phyloP scores from a whole-genome alignment of 2,888 invertebrate genomes.

The Aelia acuminata region DNA sequence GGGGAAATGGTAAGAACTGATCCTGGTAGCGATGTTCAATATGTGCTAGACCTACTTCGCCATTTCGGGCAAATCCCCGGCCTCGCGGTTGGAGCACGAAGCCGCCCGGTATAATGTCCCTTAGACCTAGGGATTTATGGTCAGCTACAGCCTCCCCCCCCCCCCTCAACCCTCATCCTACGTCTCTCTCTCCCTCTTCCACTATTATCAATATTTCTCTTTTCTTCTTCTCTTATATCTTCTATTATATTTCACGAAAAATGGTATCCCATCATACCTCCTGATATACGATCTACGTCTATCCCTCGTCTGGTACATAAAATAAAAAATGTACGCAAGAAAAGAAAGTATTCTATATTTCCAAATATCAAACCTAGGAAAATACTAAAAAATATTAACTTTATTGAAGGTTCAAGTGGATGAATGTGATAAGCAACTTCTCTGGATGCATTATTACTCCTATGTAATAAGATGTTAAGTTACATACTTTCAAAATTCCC shows the following conservation, averaged over 20 bases:
- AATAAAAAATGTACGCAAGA: too few relatives aligned
- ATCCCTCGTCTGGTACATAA: background rate
- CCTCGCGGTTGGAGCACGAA: background rate
- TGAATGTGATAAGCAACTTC: too few relatives aligned
- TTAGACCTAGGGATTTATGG: slow-evolving; percentile 15
- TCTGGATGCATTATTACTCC: too few relatives aligned
- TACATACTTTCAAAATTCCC: too few relatives aligned
- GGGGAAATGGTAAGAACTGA: background rate
- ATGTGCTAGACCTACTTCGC: background rate
- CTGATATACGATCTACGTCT: background rate
- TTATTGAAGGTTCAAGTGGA: too few relatives aligned
- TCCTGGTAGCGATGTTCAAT: background rate
- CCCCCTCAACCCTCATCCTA: too few relatives aligned
- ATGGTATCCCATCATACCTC: background rate
- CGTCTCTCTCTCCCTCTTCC: background rate
- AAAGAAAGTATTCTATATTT: too few relatives aligned
- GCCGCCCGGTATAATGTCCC: background rate
- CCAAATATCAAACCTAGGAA: too few relatives aligned
- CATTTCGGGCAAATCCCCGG: slow-evolving; percentile 8
- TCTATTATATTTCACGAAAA: background rate
- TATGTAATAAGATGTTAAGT: too few relatives aligned
- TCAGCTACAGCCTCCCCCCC: too few relatives aligned
- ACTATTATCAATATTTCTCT: slow-evolving; percentile 31
- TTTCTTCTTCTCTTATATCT: background rate
- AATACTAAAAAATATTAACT: too few relatives aligned